Percentiles rank a stretch among this genome's conserved stretches.
Conservation (phyloP, 2,113 vertebrate species). For the Sakesphorus luctuosus region DNA sequence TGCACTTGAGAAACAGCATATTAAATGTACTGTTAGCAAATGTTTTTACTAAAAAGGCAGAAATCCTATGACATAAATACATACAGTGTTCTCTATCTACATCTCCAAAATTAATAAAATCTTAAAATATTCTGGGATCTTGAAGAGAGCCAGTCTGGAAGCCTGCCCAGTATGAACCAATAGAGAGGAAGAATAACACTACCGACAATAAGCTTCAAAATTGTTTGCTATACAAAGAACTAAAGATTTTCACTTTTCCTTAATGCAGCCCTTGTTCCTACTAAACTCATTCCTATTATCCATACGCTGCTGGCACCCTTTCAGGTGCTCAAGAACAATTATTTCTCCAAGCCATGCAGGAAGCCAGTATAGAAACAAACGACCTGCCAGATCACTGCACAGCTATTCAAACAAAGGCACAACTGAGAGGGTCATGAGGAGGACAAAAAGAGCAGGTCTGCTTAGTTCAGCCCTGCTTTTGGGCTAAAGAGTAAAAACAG, state of each 20-base stretch:
- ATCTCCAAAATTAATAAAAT: not conserved
- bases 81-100: not conserved
- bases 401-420: constrained; percentile 17
- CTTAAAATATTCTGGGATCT: not conserved
- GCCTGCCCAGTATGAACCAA: not conserved
- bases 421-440: not conserved
- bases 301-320: not conserved
- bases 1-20: not conserved
- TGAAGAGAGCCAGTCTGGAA: not conserved
- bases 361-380: constrained; percentile 18
- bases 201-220: not conserved
- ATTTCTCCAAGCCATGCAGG: not conserved
- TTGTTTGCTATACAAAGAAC: not conserved
- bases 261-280: not conserved
- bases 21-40: not conserved
- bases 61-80: not conserved
- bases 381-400: not conserved
- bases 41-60: not conserved
- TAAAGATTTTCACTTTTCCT: not conserved
- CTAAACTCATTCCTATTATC: not conserved
- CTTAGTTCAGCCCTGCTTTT: not conserved
- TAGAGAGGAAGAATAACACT: not conserved
- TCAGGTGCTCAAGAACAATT: not conserved
- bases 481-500: not conserved
- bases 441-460: constrained; percentile 14